Conservation (phyloP, 1,140 invertebrate genomes). For the Lethocerus indicus region DNA sequence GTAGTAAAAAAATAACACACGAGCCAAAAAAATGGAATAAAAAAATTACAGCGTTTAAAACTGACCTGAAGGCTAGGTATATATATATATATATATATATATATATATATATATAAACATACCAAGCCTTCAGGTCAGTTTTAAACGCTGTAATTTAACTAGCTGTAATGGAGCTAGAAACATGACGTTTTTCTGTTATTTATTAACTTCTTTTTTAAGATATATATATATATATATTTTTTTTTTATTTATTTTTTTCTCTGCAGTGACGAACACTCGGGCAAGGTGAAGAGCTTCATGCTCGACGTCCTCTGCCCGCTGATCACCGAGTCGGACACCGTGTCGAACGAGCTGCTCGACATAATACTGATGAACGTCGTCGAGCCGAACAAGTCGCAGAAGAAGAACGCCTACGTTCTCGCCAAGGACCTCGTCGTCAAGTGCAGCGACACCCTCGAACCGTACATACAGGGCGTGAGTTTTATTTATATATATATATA, state of each 20-base stretch:
- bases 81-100: no score
- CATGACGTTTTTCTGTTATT: no score
- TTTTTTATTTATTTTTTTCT: constrained; percentile 13
- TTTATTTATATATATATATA: background rate
- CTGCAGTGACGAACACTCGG: constrained; percentile 82
- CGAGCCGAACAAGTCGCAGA: constrained; percentile 83
- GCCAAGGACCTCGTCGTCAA: constrained; percentile 84
- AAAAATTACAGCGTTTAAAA: no score
- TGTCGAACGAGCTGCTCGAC: constrained; percentile 85
- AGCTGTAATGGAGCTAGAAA: no score
- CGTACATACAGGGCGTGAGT: constrained; percentile 81
- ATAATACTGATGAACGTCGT: constrained; percentile 90
- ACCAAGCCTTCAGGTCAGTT: no score
- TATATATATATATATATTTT: background rate
- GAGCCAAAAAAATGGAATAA: no score
- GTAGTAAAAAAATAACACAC: no score
- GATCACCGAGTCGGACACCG: constrained; percentile 87
- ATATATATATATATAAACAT: no score
- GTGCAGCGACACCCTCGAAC: constrained; percentile 79
- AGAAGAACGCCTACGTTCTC: constrained; percentile 76
- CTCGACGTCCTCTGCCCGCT: constrained; percentile 85
- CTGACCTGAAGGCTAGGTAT: no score
- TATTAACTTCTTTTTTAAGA: background rate
- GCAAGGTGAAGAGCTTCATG: constrained; percentile 93
- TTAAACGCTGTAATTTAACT: no score